phyloP scores from a whole-genome alignment of 2,113 vertebrate species.

The Pygoscelis adeliae region DNA sequence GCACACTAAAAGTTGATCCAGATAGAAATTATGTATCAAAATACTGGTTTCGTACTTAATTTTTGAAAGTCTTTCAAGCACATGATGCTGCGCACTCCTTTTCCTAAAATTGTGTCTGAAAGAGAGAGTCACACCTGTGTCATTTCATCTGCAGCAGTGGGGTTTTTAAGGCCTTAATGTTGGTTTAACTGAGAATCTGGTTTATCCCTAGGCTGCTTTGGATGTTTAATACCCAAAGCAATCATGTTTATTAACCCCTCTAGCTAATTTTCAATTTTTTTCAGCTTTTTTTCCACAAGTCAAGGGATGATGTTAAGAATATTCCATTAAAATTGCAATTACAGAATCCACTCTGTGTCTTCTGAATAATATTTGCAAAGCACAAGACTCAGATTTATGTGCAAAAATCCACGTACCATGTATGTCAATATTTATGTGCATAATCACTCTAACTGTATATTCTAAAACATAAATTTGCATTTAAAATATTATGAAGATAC shows the following conservation, averaged over 20 bases:
- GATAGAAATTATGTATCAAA: background rate
- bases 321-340: background rate
- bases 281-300: background rate
- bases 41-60: background rate
- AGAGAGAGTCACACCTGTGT: background rate
- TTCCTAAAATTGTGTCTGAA: background rate
- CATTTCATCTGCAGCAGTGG: background rate
- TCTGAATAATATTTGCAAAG: background rate
- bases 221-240: background rate
- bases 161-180: background rate
- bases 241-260: accelerated
- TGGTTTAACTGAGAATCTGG: background rate
- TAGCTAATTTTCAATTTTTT: background rate
- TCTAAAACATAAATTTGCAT: background rate
- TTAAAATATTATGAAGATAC: background rate
- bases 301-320: background rate
- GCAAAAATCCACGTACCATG: background rate
- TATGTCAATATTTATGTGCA: background rate
- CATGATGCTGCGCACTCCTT: background rate
- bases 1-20: background rate
- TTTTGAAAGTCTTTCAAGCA: background rate
- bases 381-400: background rate
- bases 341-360: background rate
- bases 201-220: background rate
- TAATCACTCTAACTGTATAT: background rate